Conservation (phyloP, 1,140 invertebrate genomes). For the Temnothorax longispinosus region DNA sequence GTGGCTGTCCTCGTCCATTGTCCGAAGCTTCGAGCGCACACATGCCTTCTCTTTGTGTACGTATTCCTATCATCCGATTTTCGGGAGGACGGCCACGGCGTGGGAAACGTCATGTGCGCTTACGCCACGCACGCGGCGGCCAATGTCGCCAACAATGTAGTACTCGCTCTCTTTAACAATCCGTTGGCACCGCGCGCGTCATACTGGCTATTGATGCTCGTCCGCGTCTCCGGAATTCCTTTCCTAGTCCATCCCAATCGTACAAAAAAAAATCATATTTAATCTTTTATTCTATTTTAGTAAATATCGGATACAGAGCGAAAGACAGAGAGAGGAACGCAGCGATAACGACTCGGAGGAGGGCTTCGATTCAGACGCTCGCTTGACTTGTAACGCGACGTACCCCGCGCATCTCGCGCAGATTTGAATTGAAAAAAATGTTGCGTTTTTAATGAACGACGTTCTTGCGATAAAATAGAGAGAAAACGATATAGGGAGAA, state of each 20-base stretch:
- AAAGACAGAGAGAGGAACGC: too few species aligned
- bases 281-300: too few species aligned
- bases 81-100: too few species aligned
- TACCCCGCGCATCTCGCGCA: background rate
- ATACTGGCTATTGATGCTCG: background rate
- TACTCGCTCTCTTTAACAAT: slow-evolving; percentile 64
- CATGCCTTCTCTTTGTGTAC: too few species aligned
- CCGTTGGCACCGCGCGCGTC: slow-evolving; percentile 77
- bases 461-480: background rate
- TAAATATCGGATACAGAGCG: too few species aligned
- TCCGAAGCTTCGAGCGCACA: too few species aligned
- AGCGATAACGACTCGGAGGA: background rate
- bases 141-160: slow-evolving; percentile 77
- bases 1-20: too few species aligned
- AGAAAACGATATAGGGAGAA: background rate
- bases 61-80: too few species aligned
- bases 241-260: too few species aligned
- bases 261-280: too few species aligned
- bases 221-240: too few species aligned
- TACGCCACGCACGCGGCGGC: background rate
- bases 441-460: background rate
- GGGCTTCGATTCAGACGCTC: background rate
- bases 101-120: slow-evolving; percentile 18
- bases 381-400: slow-evolving; percentile 17
- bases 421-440: background rate